phyloP scores from a whole-genome alignment of 2,113 vertebrate species.

The Gyps fulvus region DNA sequence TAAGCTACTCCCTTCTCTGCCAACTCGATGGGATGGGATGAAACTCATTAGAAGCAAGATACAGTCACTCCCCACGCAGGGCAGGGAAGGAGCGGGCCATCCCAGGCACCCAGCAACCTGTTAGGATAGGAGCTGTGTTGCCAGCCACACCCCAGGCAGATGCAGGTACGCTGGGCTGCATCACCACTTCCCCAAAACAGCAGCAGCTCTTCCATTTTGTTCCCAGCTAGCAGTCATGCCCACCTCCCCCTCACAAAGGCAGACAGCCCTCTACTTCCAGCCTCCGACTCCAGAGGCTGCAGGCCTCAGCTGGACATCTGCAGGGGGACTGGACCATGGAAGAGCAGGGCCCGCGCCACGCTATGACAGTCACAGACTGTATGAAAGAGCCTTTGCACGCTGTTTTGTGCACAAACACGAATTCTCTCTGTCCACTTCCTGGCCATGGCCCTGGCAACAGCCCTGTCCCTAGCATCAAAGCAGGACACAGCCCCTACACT shows the following conservation, averaged over 20 bases:
- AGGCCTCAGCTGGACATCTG: not conserved
- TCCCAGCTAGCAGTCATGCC: not conserved
- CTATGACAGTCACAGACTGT: not conserved
- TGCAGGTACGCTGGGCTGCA: no score
- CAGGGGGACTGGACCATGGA: not conserved
- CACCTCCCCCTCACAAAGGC: not conserved
- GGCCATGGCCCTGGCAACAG: not conserved
- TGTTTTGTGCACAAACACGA: rapidly evolving
- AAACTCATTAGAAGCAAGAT: not conserved
- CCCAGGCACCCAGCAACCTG: not conserved
- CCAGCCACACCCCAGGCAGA: rapidly evolving
- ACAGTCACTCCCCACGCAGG: not conserved
- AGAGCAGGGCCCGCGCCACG: rapidly evolving
- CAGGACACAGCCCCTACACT: rapidly evolving
- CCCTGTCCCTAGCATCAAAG: not conserved
- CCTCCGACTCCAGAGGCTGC: not conserved
- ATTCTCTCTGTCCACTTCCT: not conserved
- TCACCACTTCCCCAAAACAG: not conserved
- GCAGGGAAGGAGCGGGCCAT: not conserved
- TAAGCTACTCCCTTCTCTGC: not conserved
- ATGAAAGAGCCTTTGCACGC: not conserved
- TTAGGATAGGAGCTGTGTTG: not conserved
- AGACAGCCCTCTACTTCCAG: not conserved
- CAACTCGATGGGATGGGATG: not conserved
- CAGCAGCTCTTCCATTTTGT: not conserved